A percentile compares a stretch with the other conserved stretches of the same genome.
These are phyloP conservation scores for Pogonomyrmex barbatus DNA, from an alignment of 1,140 invertebrate species.

Conservation along the genomic window DNA sequence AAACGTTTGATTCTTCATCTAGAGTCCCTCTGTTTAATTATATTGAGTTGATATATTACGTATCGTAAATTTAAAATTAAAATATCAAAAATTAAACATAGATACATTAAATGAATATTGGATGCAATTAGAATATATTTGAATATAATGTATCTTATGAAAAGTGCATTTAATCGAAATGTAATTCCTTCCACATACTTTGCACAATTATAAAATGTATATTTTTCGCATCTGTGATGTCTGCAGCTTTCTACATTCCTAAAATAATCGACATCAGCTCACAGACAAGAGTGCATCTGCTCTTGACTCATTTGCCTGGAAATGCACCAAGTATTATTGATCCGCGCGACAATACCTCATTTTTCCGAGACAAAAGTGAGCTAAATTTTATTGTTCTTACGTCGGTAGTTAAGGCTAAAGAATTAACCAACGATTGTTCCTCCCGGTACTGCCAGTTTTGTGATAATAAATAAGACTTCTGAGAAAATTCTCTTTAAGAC, in stretches of 20 bases:
- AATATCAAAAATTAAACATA: not conserved
- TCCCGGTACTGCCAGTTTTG: constrained; percentile 36
- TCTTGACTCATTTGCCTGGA: constrained; percentile 66
- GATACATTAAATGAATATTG: not conserved
- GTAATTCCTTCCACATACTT: not conserved
- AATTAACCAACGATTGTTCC: constrained; percentile 85
- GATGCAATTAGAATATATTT: not conserved
- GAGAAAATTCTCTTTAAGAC: constrained; percentile 80
- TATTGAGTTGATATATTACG: not conserved
- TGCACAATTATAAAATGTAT: constrained; percentile 30
- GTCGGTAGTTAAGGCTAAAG: constrained; percentile 84
- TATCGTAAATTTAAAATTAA: constrained; percentile 28
- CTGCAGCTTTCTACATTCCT: constrained; percentile 27
- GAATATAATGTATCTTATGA: not conserved
- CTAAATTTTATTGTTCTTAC: constrained; percentile 86
- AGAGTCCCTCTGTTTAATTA: constrained; percentile 10
- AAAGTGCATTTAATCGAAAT: not conserved
- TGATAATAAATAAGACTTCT: constrained; percentile 85
- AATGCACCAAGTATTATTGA: constrained; percentile 74
- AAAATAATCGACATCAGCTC: constrained; percentile 57
- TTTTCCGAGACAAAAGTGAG: constrained; percentile 85
- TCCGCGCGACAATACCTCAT: constrained; percentile 84
- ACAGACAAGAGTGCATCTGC: constrained; percentile 50
- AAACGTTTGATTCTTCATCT: constrained; percentile 47
- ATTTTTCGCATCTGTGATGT: constrained; percentile 11